These are phyloP conservation scores for Spinus pinus DNA, from an alignment of 2,797 vertebrate species.

Conservation along the genomic window DNA sequence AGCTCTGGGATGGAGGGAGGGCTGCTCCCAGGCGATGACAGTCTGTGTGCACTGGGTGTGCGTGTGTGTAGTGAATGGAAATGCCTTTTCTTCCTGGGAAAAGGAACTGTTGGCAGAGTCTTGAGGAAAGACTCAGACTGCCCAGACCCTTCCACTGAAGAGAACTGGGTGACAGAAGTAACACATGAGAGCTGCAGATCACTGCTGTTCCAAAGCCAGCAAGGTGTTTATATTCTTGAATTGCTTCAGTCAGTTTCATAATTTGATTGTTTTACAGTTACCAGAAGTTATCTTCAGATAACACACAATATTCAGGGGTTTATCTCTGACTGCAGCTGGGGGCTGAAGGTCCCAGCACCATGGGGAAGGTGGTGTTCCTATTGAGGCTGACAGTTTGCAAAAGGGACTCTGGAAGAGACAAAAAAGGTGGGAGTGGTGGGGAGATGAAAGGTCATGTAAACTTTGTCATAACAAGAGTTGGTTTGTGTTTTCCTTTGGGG, in stretches of 20 bases:
- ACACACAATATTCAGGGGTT: background rate
- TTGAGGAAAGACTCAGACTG: background rate
- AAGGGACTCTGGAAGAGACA: background rate
- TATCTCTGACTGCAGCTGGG: background rate
- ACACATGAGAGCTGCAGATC: background rate
- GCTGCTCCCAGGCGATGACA: accelerated
- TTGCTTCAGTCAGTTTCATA: background rate
- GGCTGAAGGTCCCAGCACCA: background rate
- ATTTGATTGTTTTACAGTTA: background rate
- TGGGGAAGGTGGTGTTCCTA: accelerated
- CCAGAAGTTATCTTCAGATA: background rate
- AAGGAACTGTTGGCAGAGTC: background rate
- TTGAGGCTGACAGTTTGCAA: background rate
- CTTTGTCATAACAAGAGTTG: background rate
- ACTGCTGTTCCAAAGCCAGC: background rate
- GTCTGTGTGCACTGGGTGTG: background rate
- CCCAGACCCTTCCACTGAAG: background rate
- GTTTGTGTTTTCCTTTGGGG: background rate
- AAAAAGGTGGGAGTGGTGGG: background rate
- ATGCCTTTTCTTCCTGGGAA: accelerated
- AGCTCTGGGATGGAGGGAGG: accelerated
- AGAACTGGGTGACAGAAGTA: background rate
- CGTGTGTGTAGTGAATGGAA: accelerated
- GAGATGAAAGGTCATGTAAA: background rate
- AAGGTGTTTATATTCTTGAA: background rate